phyloP scores from a whole-genome alignment of 2,113 vertebrate species.

The Gymnocephalus cernua region DNA sequence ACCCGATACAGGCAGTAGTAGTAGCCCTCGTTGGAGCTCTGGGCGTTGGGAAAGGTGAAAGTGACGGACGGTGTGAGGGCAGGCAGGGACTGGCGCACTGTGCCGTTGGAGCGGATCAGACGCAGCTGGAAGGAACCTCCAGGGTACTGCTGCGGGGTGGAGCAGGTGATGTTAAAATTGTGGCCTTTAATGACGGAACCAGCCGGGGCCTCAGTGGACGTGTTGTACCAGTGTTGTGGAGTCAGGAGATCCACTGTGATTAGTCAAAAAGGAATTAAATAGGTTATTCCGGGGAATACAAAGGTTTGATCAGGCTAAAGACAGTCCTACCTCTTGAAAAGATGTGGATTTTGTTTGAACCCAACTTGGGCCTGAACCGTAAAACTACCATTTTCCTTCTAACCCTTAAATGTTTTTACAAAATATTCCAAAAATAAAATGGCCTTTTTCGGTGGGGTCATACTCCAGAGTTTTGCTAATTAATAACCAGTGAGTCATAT shows the following conservation, averaged over 20 bases:
- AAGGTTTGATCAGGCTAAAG: background rate
- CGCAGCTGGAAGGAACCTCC: conserved; percentile 85
- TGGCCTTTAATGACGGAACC: conserved; percentile 82
- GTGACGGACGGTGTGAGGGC: conserved; percentile 78
- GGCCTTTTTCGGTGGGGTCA: background rate
- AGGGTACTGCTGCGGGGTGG: conserved; percentile 78
- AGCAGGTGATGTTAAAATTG: conserved; percentile 84
- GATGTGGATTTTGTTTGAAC: background rate
- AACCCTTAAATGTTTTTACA: background rate
- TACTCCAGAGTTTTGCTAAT: background rate
- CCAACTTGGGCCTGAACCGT: background rate
- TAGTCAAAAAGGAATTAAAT: background rate
- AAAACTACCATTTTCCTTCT: background rate
- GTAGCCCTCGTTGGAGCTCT: conserved; percentile 83
- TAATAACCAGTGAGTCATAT: background rate
- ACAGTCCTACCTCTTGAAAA: background rate
- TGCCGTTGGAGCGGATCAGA: conserved; percentile 83
- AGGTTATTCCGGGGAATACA: background rate
- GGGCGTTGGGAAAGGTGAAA: conserved; percentile 81
- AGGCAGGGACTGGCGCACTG: conserved; percentile 82
- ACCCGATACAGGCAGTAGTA: conserved; percentile 85
- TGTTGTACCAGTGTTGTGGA: conserved; percentile 86
- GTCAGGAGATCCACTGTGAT: conserved; percentile 82
- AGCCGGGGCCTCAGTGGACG: conserved; percentile 74
- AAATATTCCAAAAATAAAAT: conserved; percentile 7